Evolutionary conservation across 2,113 vertebrate genomes (phyloP).

Genomic region (Noctilio leporinus): DNA sequence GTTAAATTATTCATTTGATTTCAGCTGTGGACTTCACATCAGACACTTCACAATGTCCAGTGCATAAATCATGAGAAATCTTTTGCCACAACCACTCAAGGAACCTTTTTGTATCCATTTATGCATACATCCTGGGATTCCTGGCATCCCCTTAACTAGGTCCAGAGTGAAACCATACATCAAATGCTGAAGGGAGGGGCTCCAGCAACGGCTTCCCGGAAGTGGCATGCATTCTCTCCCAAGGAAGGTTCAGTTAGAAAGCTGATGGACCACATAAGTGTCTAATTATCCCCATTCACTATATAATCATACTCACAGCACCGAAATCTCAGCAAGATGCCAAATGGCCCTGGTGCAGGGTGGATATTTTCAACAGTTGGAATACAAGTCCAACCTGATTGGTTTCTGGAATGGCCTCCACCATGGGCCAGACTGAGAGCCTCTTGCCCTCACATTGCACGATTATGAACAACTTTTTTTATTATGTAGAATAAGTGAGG

Average conservation of each 20-base stretch:
- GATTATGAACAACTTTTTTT: background rate
- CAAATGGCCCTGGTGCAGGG: background rate
- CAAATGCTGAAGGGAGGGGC: conserved; percentile 36
- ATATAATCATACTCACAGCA: background rate
- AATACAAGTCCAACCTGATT: background rate
- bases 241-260: background rate
- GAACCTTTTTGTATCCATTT: conserved; percentile 68
- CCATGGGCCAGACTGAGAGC: background rate
- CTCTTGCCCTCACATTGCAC: background rate
- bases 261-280: background rate
- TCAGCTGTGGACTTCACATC: conserved; percentile 78
- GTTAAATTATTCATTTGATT: conserved; percentile 83
- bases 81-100: conserved; percentile 74
- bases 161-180: background rate
- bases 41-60: conserved; percentile 72
- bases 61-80: conserved; percentile 76
- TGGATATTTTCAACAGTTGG: background rate
- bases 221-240: conserved; percentile 41
- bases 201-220: conserved; percentile 36
- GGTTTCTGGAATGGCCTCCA: background rate
- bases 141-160: conserved; percentile 54
- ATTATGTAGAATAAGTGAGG: background rate
- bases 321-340: background rate
- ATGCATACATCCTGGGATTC: conserved; percentile 62
- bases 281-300: background rate